Conservation (phyloP, 2,888 invertebrate genomes). For the Xylota segnis region DNA sequence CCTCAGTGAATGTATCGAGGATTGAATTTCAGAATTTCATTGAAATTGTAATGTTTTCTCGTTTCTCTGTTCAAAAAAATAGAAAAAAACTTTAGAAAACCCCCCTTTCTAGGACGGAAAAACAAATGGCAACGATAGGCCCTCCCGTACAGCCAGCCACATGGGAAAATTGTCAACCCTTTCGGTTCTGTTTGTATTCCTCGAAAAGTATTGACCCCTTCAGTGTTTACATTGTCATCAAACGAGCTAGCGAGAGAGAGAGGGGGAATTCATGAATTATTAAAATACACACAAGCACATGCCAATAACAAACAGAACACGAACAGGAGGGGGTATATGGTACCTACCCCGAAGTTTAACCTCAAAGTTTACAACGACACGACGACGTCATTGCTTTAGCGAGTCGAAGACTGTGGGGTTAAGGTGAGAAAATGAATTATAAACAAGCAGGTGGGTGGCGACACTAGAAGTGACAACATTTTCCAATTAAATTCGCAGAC, state of each 20-base stretch:
- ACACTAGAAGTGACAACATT: conserved; percentile 58
- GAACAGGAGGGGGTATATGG: background rate
- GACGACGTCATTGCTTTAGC: conserved; percentile 10
- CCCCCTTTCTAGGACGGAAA: conserved; percentile 10
- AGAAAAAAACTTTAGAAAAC: background rate
- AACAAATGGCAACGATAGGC: conserved; percentile 1
- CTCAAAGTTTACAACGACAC: conserved; percentile 44
- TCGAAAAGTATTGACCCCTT: conserved; percentile 60
- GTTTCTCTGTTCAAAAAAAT: background rate
- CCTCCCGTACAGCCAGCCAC: background rate
- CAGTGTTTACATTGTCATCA: conserved; percentile 66
- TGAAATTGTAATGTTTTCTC: conserved; percentile 42
- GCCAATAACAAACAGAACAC: conserved; percentile 24
- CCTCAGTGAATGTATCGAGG: conserved; percentile 21
- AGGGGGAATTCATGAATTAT: conserved; percentile 31
- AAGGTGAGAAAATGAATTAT: conserved; percentile 62
- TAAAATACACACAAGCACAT: conserved; percentile 38
- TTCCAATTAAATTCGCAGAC: conserved; percentile 62
- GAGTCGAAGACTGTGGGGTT: conserved; percentile 31
- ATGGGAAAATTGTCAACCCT: conserved; percentile 25
- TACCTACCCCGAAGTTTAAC: conserved; percentile 32
- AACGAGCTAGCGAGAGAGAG: conserved; percentile 10
- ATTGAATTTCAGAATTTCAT: conserved; percentile 58
- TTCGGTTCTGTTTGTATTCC: conserved; percentile 53
- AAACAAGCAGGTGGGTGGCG: conserved; percentile 36